Evolutionary conservation across 2,888 invertebrate species (phyloP), one percentile per base, ranked within the genome.

Genomic region (Neoscelio sp.): DNA sequence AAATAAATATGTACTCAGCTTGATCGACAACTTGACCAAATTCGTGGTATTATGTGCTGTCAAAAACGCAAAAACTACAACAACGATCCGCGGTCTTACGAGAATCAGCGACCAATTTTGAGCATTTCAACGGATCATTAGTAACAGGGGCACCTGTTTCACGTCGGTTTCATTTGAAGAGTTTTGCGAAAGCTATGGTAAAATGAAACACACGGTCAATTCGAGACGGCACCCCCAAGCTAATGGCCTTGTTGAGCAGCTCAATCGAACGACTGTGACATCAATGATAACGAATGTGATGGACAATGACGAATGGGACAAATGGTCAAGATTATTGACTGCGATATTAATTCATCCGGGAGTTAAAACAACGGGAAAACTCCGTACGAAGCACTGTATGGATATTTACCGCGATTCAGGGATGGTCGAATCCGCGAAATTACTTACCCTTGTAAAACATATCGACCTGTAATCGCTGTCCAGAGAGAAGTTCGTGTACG

Each of bases 181-280:
- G 12, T 78, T 79, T 46, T 82, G 80, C 50, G 6, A 20, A 0
- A 23, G 15, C 2, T 42, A 65, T 3, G 71, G 71, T 7, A 71
- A n/a, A n/a, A n/a, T 77, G 0, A 23, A 17, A 18, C 65, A 71
- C 17, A 62, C 70, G 1, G 2, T 58, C 8, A 77, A 71, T 33
- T 77, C 71, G 2, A 33, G 52, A 1, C 33, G 77, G 2, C 71
- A 77, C 10, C 65, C 71, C 0, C 77, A 65, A 13, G 71, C 77
- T 0, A 77, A 65, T 12, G 77, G 67, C 1, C 40, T 44, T 12
- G 30, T 78, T 2, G 74, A 78, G 10, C 26, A 62, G 1, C 7
- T 78, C 0, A 56, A 56, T n/a, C 13, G 40, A 1, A 40, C 40
- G 1, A 15, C 15, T 1, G 7, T 7, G 1, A 7, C 17, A 6